Percentiles rank a stretch among this genome's conserved stretches.
Conservation (phyloP, 1,140 invertebrate genomes). For the Batillaria attramentaria region DNA sequence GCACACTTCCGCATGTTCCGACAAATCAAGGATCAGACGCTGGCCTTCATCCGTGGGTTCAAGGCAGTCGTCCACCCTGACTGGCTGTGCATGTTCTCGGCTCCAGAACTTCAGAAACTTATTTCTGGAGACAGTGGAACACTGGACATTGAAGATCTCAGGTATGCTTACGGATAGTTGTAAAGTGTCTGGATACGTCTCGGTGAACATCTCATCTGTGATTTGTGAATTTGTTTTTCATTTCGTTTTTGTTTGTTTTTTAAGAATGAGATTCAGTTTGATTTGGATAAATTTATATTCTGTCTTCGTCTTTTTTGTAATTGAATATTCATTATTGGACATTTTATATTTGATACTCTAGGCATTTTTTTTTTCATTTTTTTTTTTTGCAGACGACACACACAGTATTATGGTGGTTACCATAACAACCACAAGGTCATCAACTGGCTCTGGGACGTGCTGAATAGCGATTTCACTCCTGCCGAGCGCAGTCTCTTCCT, state of each 20-base stretch:
- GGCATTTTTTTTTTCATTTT: conserved; percentile 16
- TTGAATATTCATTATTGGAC: background rate
- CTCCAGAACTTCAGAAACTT: conserved; percentile 86
- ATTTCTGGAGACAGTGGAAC: conserved; percentile 74
- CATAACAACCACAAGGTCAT: conserved; percentile 98
- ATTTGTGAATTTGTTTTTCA: no score
- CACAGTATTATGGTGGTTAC: conserved; percentile 99
- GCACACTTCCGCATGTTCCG: conserved; percentile 98
- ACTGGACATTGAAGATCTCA: conserved; percentile 90
- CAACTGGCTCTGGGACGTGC: conserved; percentile 98
- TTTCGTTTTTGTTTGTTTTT: no score
- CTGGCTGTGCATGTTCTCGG: conserved; percentile 96
- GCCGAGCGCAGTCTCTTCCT: conserved; percentile 94
- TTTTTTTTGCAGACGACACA: conserved; percentile 80
- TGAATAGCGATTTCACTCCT: conserved; percentile 95
- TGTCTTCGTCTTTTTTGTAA: background rate
- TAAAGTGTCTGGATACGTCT: no score
- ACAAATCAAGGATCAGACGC: conserved; percentile 90
- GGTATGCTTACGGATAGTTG: conserved; percentile 70
- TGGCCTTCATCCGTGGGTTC: conserved; percentile 97
- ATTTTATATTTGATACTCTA: background rate
- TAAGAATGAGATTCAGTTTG: no score
- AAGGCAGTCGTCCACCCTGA: conserved; percentile 94
- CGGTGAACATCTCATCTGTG: no score
- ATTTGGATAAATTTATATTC: conserved; percentile 1